phyloP scores from a whole-genome alignment of 1,140 invertebrate genomes.

The Microplitis mediator region DNA sequence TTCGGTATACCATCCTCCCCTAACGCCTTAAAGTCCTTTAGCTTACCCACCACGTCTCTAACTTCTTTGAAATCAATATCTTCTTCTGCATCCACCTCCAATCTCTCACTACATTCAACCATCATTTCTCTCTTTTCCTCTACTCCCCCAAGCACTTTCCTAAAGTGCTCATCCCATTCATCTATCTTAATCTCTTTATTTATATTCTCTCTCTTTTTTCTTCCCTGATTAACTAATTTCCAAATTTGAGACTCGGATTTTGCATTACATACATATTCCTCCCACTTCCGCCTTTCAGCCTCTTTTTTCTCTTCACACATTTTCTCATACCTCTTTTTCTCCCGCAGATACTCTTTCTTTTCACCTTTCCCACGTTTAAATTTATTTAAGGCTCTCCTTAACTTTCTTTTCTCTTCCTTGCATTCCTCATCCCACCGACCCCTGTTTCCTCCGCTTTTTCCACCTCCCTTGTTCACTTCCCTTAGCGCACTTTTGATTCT shows the following conservation, averaged over 20 bases:
- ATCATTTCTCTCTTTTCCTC: not conserved
- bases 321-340: too few relatives aligned
- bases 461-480: not conserved
- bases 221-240: not conserved
- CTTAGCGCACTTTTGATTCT: not conserved
- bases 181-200: too few relatives aligned
- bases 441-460: not conserved
- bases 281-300: not conserved
- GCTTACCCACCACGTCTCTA: not conserved
- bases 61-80: not conserved
- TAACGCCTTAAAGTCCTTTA: constrained; percentile 35
- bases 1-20: constrained; percentile 42
- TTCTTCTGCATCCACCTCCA: not conserved
- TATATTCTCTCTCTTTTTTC: not conserved
- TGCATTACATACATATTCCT: too few relatives aligned
- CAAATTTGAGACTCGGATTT: too few relatives aligned
- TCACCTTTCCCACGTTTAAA: too few relatives aligned
- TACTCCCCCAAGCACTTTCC: not conserved
- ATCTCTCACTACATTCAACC: not conserved
- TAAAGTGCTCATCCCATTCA: too few relatives aligned
- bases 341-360: too few relatives aligned
- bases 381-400: not conserved
- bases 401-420: not conserved
- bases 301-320: too few relatives aligned
- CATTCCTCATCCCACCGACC: not conserved